These are phyloP conservation scores for Brevimyrus niger DNA, from an alignment of 2,113 vertebrate species.

Conservation along the genomic window DNA sequence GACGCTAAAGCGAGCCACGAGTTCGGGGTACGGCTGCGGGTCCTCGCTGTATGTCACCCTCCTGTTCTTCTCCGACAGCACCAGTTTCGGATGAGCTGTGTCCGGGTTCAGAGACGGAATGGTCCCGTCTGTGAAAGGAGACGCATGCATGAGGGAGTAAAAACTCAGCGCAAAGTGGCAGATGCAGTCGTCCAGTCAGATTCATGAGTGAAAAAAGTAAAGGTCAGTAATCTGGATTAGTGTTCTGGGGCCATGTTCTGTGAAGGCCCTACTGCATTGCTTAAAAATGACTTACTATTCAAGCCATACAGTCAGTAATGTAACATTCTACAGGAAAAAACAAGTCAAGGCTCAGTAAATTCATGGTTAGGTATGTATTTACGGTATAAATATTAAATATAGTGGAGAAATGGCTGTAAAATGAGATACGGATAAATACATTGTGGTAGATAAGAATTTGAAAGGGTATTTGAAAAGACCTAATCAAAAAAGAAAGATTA, in stretches of 20 bases:
- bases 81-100: conserved; percentile 61
- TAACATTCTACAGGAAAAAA: too few species aligned
- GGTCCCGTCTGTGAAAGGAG: conserved; percentile 50
- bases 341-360: too few species aligned
- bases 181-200: neutral
- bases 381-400: too few species aligned
- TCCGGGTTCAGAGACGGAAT: conserved; percentile 52
- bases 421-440: neutral
- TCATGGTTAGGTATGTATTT: too few species aligned
- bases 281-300: too few species aligned
- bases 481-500: neutral
- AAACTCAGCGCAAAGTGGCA: neutral
- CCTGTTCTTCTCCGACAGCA: conserved; percentile 52
- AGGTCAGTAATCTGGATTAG: neutral
- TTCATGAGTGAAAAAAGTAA: neutral
- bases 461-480: neutral
- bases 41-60: conserved; percentile 50
- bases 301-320: too few species aligned
- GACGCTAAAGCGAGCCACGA: conserved; percentile 54
- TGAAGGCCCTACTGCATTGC: neutral
- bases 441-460: neutral
- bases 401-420: too few species aligned
- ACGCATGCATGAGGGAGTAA: neutral
- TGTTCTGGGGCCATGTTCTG: neutral
- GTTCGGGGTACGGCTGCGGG: conserved; percentile 47